A percentile compares a stretch with the other conserved stretches of the same genome.
Conservation (phyloP, 2,113 vertebrate species). For the crab-eating macaque (Macaca fascicularis) region T2T-MFA8v1.1 NC_088376.1:197382501-197383000, state of each 20-base stretch:
- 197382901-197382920: background rate
- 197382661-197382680: background rate
- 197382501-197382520: too few species aligned
- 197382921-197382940: background rate
- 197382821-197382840: background rate
- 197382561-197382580: background rate
- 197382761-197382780: background rate
- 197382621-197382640: background rate
- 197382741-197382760: background rate
- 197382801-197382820: background rate
- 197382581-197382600: background rate
- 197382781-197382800: background rate
- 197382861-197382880: background rate
- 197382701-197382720: background rate
- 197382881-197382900: fast-evolving
- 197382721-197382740: background rate
- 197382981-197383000: background rate
- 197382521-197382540: background rate
- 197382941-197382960: background rate
- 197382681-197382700: background rate
- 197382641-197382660: background rate
- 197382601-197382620: background rate
- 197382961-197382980: background rate
- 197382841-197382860: background rate
- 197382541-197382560: background rate